These are phyloP conservation scores for Druon quercuslanigerum DNA, from an alignment of 1,140 invertebrate genomes.

Conservation along the genomic window DNA sequence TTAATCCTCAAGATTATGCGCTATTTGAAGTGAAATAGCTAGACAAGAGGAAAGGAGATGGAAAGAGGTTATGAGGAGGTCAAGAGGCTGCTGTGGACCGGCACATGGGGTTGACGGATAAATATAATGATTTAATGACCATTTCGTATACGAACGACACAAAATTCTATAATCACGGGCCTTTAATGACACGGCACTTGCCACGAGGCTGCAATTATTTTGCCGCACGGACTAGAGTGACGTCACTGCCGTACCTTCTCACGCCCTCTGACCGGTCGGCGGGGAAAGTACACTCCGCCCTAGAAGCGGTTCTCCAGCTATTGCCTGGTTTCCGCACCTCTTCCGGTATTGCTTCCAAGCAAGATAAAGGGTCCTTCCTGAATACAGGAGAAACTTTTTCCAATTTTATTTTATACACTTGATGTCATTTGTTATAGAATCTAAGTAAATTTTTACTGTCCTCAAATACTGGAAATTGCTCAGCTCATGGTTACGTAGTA, in stretches of 20 bases:
- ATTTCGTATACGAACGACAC: constrained; percentile 73
- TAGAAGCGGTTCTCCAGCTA: constrained; percentile 44
- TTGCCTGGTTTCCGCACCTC: not conserved
- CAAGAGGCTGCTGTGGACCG: constrained; percentile 69
- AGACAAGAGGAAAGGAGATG: constrained; percentile 37
- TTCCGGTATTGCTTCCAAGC: not conserved
- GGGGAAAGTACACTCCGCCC: constrained; percentile 61
- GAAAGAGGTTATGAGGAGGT: constrained; percentile 58
- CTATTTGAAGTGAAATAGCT: constrained; percentile 32
- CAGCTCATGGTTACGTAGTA: constrained; percentile 31
- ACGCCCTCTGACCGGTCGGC: constrained; percentile 69
- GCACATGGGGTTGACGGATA: constrained; percentile 68
- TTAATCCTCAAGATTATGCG: constrained; percentile 24
- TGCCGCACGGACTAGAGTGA: constrained; percentile 66
- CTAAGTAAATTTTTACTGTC: not conserved
- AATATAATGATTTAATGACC: constrained; percentile 75
- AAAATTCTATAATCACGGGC: constrained; percentile 71
- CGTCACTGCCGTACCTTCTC: constrained; percentile 70
- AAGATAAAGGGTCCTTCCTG: not conserved
- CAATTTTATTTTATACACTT: not conserved
- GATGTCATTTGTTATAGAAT: not conserved
- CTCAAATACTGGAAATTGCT: not conserved
- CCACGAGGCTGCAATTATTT: constrained; percentile 73
- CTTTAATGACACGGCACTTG: constrained; percentile 73
- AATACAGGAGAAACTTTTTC: not conserved